Evolutionary conservation across 2,888 invertebrate species (phyloP), one percentile per base, ranked within the genome.

Genomic region (Protodeltote pygarga): DNA sequence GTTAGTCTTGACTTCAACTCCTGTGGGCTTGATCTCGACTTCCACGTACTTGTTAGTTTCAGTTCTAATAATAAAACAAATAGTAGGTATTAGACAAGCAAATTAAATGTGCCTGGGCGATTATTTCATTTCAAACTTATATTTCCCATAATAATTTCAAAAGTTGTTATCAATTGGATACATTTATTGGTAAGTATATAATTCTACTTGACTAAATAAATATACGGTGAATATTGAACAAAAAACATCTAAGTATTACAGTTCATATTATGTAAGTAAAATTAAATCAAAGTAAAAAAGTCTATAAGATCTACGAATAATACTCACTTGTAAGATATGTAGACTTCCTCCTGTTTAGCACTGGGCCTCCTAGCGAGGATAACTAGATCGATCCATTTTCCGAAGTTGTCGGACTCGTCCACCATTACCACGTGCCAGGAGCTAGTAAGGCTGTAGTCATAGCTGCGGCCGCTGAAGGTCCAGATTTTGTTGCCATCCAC

Each of bases 401-500:
- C 71, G 19, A 69, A 67, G 38, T 78, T 44, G 45, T 79, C 60
- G 21, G 71, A 70, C 19, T 86, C 85, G 51, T 93, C 91, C 20
- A 93, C 92, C 75, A 94, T 79, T 45, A 93, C 88, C 0, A 94
- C 93, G 66, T 95, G 93, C 94, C 95, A 95, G 24, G 93, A 90
- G 70, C 73, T 73, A 2, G 68, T 89, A 81, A 70, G 90, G 64
- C 88, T 79, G 64, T 94, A 86, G 6, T 93, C 87, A 75, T 93
- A 95, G 32, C 90, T 89, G 23, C 89, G 92, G 71, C 93, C 93
- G 81, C 95, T 95, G 81, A 95, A 95, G 1, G 95, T 95, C 59
- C 85, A 90, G 33, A 93, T 89, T 35, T 82, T 81, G 28, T 84
- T 89, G 17, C 89, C 83, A 60, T 95, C 95, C 25, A 96, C 77